Evolutionary conservation across 2,113 vertebrate species (phyloP), one percentile per base, ranked within the genome.

Genomic region (Eptesicus fuscus): DNA sequence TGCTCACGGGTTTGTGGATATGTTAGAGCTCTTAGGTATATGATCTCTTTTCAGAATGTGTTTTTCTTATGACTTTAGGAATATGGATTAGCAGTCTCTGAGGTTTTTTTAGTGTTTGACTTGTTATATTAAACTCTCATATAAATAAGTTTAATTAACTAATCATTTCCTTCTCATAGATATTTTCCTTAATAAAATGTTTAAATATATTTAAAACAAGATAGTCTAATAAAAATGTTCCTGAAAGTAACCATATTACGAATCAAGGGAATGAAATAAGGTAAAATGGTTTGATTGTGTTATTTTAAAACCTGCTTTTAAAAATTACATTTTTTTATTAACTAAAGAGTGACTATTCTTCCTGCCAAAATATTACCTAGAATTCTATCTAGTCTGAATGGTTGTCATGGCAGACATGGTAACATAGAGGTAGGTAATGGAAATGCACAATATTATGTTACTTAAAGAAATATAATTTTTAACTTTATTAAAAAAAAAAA

Each of bases 251-350:
- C n/a, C 59, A 2, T 91, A 47, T 77, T 42, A 73, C 0, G 44
- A 47, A 73, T 78, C 51, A 87, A 87, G 44, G 42, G 4, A 44
- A 44, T 44, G 30, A 22, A 78, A 88, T 70, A 5, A 77, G 14
- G 28, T 59, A 20, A 28, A 49, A 51, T 30, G 59, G 16, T 67
- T 90, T 73, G 11, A 80, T 25, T 30, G 12, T 78, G 16, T 84
- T 94, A 40, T 59, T 94, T 95, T n/a, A 78, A 89, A 88, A 65
- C 12, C 22, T 84, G 1, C 49, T 76, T 95, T 83, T 25, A 51
- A 71, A 95, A 80, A 6, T 69, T 20, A 7, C 10, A 5, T 63
- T 35, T 73, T 37, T 59, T 59, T 74, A n/a, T 53, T 22, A 79
- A 49, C 73, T 47, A 80, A 51, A 44, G 17, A 79, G 28, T 63